Conservation (phyloP, 2,797 vertebrate genomes). For the Scleropages formosus region DNA sequence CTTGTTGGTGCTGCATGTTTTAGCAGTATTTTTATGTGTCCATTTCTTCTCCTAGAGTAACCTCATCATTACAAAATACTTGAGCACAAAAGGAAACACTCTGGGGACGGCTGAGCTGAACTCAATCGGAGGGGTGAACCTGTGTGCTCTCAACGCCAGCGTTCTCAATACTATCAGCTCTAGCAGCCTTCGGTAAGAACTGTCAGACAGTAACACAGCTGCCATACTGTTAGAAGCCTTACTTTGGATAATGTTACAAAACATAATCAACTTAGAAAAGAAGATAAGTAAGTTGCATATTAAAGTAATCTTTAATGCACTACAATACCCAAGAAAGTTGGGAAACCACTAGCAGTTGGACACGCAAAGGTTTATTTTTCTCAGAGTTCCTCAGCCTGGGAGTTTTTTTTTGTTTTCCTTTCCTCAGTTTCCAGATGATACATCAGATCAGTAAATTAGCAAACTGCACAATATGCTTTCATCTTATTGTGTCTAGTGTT, state of each 20-base stretch:
- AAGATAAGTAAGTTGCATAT: no score
- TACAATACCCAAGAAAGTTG: no score
- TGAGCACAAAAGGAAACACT: conserved; percentile 50
- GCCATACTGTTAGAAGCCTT: background rate
- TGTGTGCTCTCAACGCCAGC: conserved; percentile 53
- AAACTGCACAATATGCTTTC: background rate
- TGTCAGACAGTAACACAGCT: background rate
- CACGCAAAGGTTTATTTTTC: background rate
- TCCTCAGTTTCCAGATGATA: no score
- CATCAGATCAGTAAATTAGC: background rate
- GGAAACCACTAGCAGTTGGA: no score
- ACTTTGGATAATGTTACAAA: background rate
- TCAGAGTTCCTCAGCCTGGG: no score
- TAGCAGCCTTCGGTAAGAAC: conserved; percentile 58
- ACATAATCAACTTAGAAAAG: no score
- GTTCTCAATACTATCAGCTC: conserved; percentile 51
- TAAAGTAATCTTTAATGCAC: no score
- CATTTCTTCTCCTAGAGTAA: conserved; percentile 49
- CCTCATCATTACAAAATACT: conserved; percentile 63
- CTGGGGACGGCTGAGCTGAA: conserved; percentile 60
- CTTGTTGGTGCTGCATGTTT: background rate
- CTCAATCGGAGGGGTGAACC: conserved; percentile 54
- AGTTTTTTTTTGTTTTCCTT: background rate
- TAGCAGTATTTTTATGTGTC: background rate
- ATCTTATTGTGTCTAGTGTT: background rate